Evolutionary conservation across 2,888 invertebrate genomes (phyloP).

Genomic region (Bursaphelenchus okinawaensis): DNA sequence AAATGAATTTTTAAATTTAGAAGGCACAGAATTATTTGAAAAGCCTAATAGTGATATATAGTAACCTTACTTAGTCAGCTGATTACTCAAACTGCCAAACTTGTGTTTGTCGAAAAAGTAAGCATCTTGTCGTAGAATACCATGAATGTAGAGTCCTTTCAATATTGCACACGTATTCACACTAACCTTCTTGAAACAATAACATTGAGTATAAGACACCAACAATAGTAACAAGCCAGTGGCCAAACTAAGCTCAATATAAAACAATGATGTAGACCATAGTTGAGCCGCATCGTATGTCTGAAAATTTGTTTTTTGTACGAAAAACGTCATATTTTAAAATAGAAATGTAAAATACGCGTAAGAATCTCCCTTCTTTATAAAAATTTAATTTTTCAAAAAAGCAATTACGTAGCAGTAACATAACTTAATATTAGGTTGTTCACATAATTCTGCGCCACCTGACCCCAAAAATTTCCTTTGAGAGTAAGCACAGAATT

Average conservation of each 20-base stretch:
- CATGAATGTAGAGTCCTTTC: slow-evolving; percentile 11
- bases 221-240: background rate
- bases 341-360: no score
- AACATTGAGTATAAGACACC: slow-evolving; percentile 1
- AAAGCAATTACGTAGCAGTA: no score
- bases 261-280: background rate
- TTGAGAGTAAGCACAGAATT: no score
- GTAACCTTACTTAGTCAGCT: slow-evolving; percentile 22
- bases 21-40: no score
- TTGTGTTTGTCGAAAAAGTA: slow-evolving; percentile 23
- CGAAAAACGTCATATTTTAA: no score
- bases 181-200: slow-evolving; percentile 12
- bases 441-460: no score
- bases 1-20: no score
- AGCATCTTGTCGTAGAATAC: slow-evolving; percentile 21
- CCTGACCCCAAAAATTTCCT: no score
- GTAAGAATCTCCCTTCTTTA: no score
- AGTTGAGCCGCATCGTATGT: background rate
- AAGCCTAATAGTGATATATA: slow-evolving; percentile 11
- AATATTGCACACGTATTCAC: slow-evolving; percentile 15
- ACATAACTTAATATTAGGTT: no score
- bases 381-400: no score
- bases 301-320: no score
- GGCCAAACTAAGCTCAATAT: background rate
- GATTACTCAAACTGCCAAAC: slow-evolving; percentile 20